Base-by-base conservation (phyloP, 2,113 vertebrate species). In the Passer domesticus region DNA sequence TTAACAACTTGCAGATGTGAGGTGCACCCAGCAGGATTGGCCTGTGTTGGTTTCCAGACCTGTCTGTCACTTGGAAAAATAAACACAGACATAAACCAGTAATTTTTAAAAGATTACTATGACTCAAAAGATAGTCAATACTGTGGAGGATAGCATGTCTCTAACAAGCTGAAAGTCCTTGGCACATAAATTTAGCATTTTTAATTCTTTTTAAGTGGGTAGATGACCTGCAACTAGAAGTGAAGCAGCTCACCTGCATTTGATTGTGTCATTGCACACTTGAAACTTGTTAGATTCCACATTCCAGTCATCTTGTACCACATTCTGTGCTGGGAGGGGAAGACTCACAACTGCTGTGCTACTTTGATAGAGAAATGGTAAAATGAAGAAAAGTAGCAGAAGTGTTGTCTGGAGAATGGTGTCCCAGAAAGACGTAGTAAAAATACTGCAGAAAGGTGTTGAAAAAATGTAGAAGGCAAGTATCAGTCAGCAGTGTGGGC, bases 261-360 rank as follows among this genome's bases (percentile, higher is more conserved):
- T 27, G 24, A 9, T 52, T 30, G 23, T 56, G 31, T 72, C 43
- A 33, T 15, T 80, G 28, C 31, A 27, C 15, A 49, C 13, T 41
- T 66, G n/a, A 62, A 92, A 56, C 15, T 67, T 43, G 33, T 43
- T 39, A 24, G 47, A 44, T 81, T 56, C 53, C n/a, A 37, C 5
- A 5, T 63, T 74, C 28, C 10, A 39, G 39, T 50, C 0, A 0
- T 37, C 56, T 70, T 43, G 27, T 22, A 41, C 30, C 31, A 50
- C 16, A 8, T 43, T 24, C 35, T 70, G 24, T 87, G 52, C 58
- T 74, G 9, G 52, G 33, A 72, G 37, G 3, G 22, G 9, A 25
- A 23, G 24, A 19, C 31, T 55, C 24, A 10, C 28, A 78, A 8
- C 50, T 53, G 37, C 39, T 70, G 15, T 67, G 43, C 37, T 69